Conservation (phyloP, 2,113 vertebrate genomes). For the Mirza zaza region DNA sequence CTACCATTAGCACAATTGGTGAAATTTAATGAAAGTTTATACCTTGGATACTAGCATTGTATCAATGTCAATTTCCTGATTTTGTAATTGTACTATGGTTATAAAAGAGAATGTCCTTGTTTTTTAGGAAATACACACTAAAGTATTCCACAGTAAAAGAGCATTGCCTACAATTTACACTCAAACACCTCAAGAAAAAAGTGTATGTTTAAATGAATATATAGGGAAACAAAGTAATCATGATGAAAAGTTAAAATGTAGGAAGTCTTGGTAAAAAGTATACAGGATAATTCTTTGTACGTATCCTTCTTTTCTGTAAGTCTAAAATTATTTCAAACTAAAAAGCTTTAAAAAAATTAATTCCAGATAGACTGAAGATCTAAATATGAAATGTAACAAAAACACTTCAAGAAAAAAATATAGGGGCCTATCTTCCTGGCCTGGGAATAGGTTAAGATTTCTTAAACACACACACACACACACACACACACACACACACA, state of each 20-base stretch:
- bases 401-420: neutral
- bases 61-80: neutral
- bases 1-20: neutral
- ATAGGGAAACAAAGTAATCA: neutral
- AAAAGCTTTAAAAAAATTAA: neutral
- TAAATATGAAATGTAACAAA: neutral
- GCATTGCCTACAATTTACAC: neutral
- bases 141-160: neutral
- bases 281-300: neutral
- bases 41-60: neutral
- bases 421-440: neutral
- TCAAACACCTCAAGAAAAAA: neutral
- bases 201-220: too few species aligned
- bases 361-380: neutral
- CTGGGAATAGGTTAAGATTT: neutral
- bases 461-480: neutral
- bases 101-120: neutral
- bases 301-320: neutral
- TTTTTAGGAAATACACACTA: neutral
- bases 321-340: neutral
- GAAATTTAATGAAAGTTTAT: neutral
- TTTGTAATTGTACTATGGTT: neutral
- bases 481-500: neutral
- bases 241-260: neutral
- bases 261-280: neutral